Conservation (phyloP, 2,888 invertebrate genomes). For the Pristionchus mayeri region DNA sequence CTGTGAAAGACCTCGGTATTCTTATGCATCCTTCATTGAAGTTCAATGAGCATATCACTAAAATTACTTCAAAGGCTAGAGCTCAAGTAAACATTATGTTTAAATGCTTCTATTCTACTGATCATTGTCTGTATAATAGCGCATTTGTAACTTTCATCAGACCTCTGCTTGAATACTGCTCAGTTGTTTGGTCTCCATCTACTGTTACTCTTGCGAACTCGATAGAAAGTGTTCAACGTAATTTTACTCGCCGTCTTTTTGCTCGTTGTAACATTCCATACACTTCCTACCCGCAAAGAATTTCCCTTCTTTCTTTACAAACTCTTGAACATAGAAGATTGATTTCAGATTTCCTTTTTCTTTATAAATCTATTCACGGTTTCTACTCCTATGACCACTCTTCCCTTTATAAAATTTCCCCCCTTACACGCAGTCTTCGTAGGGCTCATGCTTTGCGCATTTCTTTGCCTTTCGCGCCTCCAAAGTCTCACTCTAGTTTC, state of each 20-base stretch:
- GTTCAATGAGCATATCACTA: not conserved
- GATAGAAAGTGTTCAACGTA: not conserved
- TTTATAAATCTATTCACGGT: not conserved
- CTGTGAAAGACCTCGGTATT: not conserved
- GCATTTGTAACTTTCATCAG: not conserved
- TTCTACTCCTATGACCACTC: not conserved
- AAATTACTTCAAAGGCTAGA: not conserved
- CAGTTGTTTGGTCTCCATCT: not conserved
- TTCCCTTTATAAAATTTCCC: not conserved
- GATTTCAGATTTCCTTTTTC: not conserved
- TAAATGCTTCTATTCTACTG: not conserved
- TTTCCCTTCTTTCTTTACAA: not conserved
- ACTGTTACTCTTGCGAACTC: not conserved
- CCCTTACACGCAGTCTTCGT: not conserved
- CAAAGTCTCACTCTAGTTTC: not conserved
- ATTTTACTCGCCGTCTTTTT: not conserved
- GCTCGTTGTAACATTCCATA: not conserved
- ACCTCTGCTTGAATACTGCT: not conserved
- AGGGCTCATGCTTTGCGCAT: not conserved
- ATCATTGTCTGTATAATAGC: not conserved
- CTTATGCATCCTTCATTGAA: not conserved
- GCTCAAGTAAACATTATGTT: not conserved
- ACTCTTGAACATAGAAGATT: not conserved
- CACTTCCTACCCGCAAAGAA: not conserved
- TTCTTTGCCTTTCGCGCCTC: not conserved